Base-by-base conservation (phyloP, 1,140 invertebrate genomes). In the Calephelis nemesis region DNA sequence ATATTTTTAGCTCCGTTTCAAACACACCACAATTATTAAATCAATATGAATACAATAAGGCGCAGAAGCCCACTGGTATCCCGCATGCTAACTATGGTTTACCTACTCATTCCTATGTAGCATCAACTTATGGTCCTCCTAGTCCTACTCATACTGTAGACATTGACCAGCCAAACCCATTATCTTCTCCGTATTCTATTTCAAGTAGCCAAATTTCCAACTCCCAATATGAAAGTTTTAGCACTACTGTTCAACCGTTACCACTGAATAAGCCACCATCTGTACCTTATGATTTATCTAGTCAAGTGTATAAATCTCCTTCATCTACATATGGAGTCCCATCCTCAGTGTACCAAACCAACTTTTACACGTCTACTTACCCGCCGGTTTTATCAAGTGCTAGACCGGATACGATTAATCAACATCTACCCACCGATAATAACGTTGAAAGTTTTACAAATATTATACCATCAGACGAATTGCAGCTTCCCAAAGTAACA, bases 81-180 rank as follows among this genome's bases (percentile, higher is more conserved):
- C 81, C 85, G 7, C 80, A 87, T 78, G 45, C 70, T 9, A 75
- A 70, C 47, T 88, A 87, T 70, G 87, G 83, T 63, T 74, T 84
- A 78, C 84, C 84, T 72, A 70, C 73, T 75, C 69, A 76, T 74
- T 74, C 74, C 67, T 68, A 77, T 71, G 30, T 65, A 47, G n/a
- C 58, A 67, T 83, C 82, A 6, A 90, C 87, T 10, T 89, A 90
- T 73, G 87, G 85, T 5, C 87, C 85, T 50, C 85, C 87, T 13
- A 89, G 86, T 73, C 81, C 81, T 45, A 87, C 85, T n/a, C 80
- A 88, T 50, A 75, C 73, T 7, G 65, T 87, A 42, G 69, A 74
- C 13, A 63, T 78, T 63, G 65, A 76, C 39, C 74, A 81, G 45
- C 72, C 76, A 72, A 68, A 42, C 13, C 68, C 74, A 45, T 62